Conservation (phyloP, 2,888 invertebrate species). For the Plusia festucae region DNA sequence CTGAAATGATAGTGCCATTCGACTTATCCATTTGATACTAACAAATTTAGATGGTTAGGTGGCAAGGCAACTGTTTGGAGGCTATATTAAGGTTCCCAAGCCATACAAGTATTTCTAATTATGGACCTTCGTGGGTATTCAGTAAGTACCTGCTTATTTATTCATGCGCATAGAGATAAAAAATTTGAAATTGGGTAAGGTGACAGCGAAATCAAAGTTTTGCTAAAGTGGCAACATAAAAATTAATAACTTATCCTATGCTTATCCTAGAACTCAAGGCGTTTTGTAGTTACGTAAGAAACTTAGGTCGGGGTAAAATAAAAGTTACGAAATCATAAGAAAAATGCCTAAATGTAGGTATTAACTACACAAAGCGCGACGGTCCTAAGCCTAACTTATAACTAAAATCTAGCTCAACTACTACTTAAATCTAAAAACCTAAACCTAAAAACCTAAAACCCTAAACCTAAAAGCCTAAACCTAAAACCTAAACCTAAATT, state of each 20-base stretch:
- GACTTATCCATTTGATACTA: not conserved
- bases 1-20: not conserved
- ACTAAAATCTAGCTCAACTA: too few species aligned
- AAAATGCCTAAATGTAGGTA: slow-evolving; percentile 46
- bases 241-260: slow-evolving; percentile 36
- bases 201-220: slow-evolving; percentile 30
- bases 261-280: slow-evolving; percentile 43
- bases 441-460: too few species aligned
- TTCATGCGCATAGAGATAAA: slow-evolving; percentile 29
- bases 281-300: too few species aligned
- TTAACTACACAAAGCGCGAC: slow-evolving; percentile 38
- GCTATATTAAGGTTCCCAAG: not conserved
- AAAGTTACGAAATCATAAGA: slow-evolving; percentile 46
- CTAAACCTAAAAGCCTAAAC: too few species aligned
- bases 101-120: not conserved
- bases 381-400: slow-evolving; percentile 9
- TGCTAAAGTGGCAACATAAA: slow-evolving; percentile 40
- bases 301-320: slow-evolving; percentile 41
- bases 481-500: too few species aligned
- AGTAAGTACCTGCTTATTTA: slow-evolving; percentile 16
- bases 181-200: slow-evolving; percentile 18
- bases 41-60: not conserved
- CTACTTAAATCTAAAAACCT: too few species aligned
- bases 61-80: too few species aligned
- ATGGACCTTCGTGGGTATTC: not conserved